Evolutionary conservation across 1,140 invertebrate genomes (phyloP), one percentile per base, ranked within the genome.

Genomic region (Achatina immaculata): DNA sequence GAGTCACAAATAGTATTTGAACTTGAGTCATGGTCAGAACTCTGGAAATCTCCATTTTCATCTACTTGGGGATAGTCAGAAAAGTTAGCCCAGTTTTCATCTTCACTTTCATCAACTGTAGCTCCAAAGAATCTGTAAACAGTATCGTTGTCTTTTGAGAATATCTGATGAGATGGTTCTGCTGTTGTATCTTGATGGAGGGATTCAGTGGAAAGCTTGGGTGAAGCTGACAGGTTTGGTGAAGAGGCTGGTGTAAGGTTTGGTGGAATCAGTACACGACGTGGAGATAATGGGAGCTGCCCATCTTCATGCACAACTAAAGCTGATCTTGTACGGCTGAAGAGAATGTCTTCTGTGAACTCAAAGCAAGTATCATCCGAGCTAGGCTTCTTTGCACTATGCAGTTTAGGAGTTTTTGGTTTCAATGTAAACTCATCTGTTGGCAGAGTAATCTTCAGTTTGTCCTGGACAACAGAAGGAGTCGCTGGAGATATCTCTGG

Each of bases 401-500:
- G 45, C 16, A 58, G 68, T 48, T 85, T 82, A 16, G 87, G 87
- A 83, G 86, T 89, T 83, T 82, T 86, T 31, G 78, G 62, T 81
- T 82, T 86, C 19, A 78, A 38, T 38, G 82, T 71, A 77, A 86
- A 86, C 55, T 90, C 88, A 7, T 89, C 88, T 9, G 75, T 48
- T 28, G 89, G 89, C n/a, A 90, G 83, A 68, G 85, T 87, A 34
- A 90, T 90, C 78, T 90, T 89, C 34, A 90, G 73, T 83, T 90
- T 90, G 79, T 89, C 88, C 38, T 81, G 76, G 73, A 80, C 81
- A 40, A 82, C 74, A 7, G 82, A 72, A 43, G 75, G 38, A n/a
- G 74, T 38, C 19, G 77, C 73, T 31, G 87, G 87, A 0, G 85
- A 87, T 78, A 77, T 83, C 68, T 88, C 87, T 38, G 89, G 89